These are phyloP conservation scores for Candoia aspera DNA, from an alignment of 2,113 vertebrate species.

Conservation along the genomic window DNA sequence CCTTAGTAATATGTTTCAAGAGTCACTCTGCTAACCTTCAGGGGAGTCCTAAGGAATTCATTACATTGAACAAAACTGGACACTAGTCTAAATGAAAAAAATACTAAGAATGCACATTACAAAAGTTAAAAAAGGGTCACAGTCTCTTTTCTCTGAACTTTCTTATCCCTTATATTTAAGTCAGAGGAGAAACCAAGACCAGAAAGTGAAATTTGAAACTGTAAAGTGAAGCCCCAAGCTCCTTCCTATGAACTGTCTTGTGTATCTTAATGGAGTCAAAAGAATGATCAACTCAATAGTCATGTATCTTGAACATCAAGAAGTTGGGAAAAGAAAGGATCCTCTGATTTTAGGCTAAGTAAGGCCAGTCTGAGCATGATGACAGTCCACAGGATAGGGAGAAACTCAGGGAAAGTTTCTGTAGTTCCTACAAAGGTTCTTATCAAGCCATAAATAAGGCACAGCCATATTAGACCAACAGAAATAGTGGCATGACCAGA, in stretches of 20 bases:
- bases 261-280: background rate
- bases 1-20: background rate
- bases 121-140: background rate
- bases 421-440: background rate
- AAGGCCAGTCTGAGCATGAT: background rate
- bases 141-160: background rate
- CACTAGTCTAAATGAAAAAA: background rate
- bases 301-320: background rate
- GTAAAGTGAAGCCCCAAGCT: background rate
- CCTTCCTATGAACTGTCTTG: background rate
- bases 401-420: background rate
- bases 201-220: background rate
- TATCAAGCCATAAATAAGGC: background rate
- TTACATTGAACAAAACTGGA: background rate
- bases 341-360: background rate
- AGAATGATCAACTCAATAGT: background rate
- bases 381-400: background rate
- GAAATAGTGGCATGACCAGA: background rate
- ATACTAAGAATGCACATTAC: background rate
- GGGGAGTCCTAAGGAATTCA: background rate
- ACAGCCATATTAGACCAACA: background rate
- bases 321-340: background rate
- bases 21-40: background rate
- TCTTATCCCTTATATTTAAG: background rate
- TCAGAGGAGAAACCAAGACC: background rate